Evolutionary conservation across 2,797 vertebrate genomes (phyloP).

Genomic region (Cirrhinus molitorella): DNA sequence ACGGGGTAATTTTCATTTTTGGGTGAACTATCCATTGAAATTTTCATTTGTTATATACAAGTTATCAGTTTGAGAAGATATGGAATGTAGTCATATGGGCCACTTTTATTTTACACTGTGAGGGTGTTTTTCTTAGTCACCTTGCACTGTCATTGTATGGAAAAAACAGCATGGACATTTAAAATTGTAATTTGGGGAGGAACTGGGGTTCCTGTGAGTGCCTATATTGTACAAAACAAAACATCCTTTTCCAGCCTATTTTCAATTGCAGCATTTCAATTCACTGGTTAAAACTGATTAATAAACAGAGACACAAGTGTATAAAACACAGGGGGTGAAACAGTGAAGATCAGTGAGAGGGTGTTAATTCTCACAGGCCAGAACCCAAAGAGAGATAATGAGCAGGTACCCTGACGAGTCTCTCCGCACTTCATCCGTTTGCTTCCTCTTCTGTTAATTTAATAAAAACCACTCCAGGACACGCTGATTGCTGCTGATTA

Average conservation of each 20-base stretch:
- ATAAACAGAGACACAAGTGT: conserved; percentile 20
- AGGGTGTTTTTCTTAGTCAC: too few species aligned
- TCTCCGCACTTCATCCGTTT: conserved; percentile 42
- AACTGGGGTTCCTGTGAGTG: neutral
- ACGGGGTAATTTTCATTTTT: too few species aligned
- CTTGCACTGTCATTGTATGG: neutral
- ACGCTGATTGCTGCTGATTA: conserved; percentile 62
- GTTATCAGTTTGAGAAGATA: neutral
- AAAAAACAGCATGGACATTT: neutral
- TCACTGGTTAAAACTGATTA: conserved; percentile 11
- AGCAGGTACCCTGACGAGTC: conserved; percentile 43
- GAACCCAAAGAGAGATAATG: conserved; percentile 49
- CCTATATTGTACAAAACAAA: neutral
- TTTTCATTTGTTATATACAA: too few species aligned
- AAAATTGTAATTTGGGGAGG: neutral
- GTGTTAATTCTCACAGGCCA: conserved; percentile 29
- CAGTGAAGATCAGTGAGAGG: conserved; percentile 33
- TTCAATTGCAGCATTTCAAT: neutral
- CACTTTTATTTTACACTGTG: neutral
- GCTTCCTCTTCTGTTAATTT: conserved; percentile 60
- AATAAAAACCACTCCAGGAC: conserved; percentile 57
- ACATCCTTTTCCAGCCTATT: neutral
- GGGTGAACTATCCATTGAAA: too few species aligned
- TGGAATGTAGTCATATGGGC: neutral
- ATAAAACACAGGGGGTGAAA: conserved; percentile 26